Evolutionary conservation across 1,140 invertebrate genomes (phyloP).

Genomic region (Brachionus rubens): DNA sequence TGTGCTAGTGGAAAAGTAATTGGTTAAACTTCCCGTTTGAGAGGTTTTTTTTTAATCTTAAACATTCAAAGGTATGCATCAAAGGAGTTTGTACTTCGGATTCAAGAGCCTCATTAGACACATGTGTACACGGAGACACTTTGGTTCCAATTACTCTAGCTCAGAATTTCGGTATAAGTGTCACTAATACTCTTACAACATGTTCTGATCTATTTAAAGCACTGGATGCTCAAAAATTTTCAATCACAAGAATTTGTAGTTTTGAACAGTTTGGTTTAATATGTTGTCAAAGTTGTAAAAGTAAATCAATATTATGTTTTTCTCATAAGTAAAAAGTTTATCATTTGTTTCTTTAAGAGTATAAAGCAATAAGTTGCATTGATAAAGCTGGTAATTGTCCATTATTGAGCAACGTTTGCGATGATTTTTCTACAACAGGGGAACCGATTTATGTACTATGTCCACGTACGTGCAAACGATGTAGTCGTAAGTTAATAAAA

Average conservation of each 20-base stretch:
- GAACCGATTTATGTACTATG: background rate
- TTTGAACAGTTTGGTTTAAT: background rate
- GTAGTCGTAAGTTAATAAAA: background rate
- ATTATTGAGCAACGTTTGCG: background rate
- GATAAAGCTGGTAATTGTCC: background rate
- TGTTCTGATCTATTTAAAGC: background rate
- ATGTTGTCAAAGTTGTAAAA: slow-evolving; percentile 32
- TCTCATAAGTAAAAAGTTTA: background rate
- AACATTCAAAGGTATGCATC: background rate
- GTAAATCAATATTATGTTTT: too few relatives aligned
- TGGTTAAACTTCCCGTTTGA: background rate
- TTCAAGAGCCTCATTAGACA: background rate
- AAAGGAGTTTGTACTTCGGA: background rate
- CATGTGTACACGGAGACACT: background rate
- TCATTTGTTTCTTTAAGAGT: background rate
- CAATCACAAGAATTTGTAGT: background rate
- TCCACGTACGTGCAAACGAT: background rate
- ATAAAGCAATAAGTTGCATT: background rate
- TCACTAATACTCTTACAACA: background rate
- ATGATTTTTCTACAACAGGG: background rate
- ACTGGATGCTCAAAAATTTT: background rate
- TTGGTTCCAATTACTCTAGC: background rate
- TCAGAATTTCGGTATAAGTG: background rate
- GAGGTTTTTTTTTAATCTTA: too few relatives aligned
- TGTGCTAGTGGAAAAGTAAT: slow-evolving; percentile 23